Base-by-base conservation (phyloP, 2,113 vertebrate genomes). In the Dasypus novemcinctus region DNA sequence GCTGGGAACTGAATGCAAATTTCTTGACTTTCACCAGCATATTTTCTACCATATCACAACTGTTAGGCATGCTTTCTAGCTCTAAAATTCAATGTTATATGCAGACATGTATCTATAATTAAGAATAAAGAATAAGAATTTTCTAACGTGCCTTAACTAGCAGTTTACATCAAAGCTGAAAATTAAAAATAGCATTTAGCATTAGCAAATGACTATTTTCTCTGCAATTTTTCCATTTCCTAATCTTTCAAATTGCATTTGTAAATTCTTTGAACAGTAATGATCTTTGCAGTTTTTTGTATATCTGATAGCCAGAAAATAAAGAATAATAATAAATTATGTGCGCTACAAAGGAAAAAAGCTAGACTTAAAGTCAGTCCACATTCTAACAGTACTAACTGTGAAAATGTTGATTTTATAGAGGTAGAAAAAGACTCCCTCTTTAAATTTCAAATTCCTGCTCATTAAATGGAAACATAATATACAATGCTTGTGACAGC, bases 391-490 rank as follows among this genome's bases (percentile, higher is more conserved):
- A 90, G 87, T 63, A 85, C 23, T 92, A 87, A 94, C 71, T 29
- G 27, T 75, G n/a, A 82, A 86, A 69, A 71, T 91, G 71, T 95
- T 97, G 64, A 89, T 80, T 93, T 94, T 96, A 15, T 86, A 97
- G 96, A 97, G 96, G 97, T 96, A 98, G 96, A 97, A 74, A 74
- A 94, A 93, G 87, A 94, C 68, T 93, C 61, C 72, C 96, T 96
- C 95, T 93, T 95, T 96, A 61, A 36, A 91, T 93, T 94, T 94
- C 78, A 78, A 94, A 93, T 93, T 46, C 78, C 79, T 84, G 41
- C 23, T 82, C 92, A 66, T n/a, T 95, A 85, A 93, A 90, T 7
- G 27, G 59, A 89, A 66, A 36, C 38, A 81, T 88, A 85, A 52
- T 23, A 52, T 64, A 74, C 31, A 84, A 27, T 84, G 59, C 43